Evolutionary conservation across 1,140 invertebrate species (phyloP).

Genomic region (Drosophila baimaii): DNA sequence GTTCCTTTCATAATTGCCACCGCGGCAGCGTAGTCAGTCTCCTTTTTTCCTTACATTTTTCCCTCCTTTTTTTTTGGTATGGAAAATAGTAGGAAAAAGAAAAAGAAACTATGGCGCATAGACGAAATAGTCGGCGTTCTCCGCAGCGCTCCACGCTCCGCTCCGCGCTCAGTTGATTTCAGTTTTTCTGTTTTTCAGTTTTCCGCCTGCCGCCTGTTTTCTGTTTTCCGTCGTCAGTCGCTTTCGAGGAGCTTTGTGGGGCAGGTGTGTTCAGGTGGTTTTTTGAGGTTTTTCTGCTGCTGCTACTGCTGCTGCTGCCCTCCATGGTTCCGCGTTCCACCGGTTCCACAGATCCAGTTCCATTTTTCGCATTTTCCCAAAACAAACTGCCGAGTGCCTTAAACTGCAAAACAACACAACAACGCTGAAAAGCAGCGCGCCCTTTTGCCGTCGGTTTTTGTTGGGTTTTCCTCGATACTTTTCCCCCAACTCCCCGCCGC

Average conservation of each 20-base stretch:
- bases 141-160: constrained; percentile 20
- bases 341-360: constrained; percentile 22
- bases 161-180: constrained; percentile 26
- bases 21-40: constrained; percentile 60
- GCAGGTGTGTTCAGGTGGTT: constrained; percentile 80
- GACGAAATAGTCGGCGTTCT: constrained; percentile 71
- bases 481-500: background rate
- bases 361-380: constrained; percentile 33
- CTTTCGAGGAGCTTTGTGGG: constrained; percentile 83
- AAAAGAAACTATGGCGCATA: constrained; percentile 61
- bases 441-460: constrained; percentile 38
- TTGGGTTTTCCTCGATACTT: constrained; percentile 41
- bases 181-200: constrained; percentile 50
- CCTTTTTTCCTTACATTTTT: constrained; percentile 50
- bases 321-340: constrained; percentile 11
- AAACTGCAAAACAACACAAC: constrained; percentile 27
- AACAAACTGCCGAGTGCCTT: constrained; percentile 43
- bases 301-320: no score
- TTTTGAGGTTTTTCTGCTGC: constrained; percentile 18
- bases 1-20: constrained; percentile 63
- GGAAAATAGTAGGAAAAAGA: constrained; percentile 42
- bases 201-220: constrained; percentile 37
- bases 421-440: background rate
- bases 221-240: constrained; percentile 75
- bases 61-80: constrained; percentile 54